Base-by-base conservation (phyloP, 1,140 invertebrate genomes). In the Bombus confusus region DNA sequence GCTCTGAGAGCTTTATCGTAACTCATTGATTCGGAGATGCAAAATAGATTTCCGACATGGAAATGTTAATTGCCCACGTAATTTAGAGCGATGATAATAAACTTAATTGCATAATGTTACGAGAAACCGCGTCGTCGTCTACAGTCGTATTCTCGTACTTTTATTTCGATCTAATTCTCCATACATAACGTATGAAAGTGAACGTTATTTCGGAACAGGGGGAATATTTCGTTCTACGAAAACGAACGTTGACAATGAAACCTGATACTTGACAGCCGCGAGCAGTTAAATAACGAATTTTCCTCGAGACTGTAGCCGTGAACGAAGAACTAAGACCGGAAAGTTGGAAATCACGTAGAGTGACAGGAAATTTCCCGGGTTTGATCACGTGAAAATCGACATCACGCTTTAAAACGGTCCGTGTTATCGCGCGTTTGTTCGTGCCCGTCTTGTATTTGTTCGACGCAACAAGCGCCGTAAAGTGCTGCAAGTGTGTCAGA, bases 281-380 rank as follows among this genome's bases (percentile, higher is more conserved):
- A 41, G 37, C 18, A 5, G 82, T 59, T 52, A 47, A 39, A 37
- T 52, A 52, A 57, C n/a, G 41, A 57, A 68, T 73, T 85, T 85
- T 73, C 83, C 83, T 74, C 5, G 5, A 52, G 13, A 6, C 37
- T 5, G 25, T 3, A 34, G 6, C 25, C 25, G 6, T 25, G 13
- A 13, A 22, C 59, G 31, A 22, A 2, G 31, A 28, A 31, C 47
- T 52, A 57, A 37, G 62, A 22, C 22, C 59, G 66, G 80, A 83
- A 86, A 86, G 52, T 69, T 6, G n/a, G 34, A 52, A 83, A 83
- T 86, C 81, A 78, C 73, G 80, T 86, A 18, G 69, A 37, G 57
- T 69, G 71, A 62, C 64, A 59, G 75, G 66, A 88, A 89, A 66
- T 86, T 88, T 88, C 68, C 62, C 12, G 4, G 1, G 34, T 43